These are phyloP conservation scores for Perizoma flavofasciatum DNA, from an alignment of 2,888 invertebrate species.

Conservation along the genomic window DNA sequence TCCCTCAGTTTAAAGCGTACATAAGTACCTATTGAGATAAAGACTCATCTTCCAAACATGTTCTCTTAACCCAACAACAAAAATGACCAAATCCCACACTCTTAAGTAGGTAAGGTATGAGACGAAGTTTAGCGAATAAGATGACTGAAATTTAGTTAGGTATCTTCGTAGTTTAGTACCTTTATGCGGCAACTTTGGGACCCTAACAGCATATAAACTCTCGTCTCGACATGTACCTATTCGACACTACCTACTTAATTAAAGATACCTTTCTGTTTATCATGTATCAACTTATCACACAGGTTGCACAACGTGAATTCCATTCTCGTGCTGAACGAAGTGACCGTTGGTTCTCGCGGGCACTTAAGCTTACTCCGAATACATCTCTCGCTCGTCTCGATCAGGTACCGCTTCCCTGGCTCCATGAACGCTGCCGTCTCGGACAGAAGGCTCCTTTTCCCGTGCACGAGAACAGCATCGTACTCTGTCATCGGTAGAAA, in stretches of 20 bases:
- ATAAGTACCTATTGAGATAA: too few species aligned
- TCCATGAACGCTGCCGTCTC: slow-evolving; percentile 49
- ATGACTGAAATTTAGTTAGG: too few species aligned
- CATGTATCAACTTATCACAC: slow-evolving; percentile 31
- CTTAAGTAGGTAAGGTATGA: too few species aligned
- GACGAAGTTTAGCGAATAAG: too few species aligned
- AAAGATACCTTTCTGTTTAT: slow-evolving; percentile 10
- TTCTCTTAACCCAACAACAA: too few species aligned
- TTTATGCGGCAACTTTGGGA: too few species aligned
- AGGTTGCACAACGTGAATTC: slow-evolving; percentile 38
- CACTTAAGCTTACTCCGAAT: slow-evolving; percentile 54
- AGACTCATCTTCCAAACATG: too few species aligned
- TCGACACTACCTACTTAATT: slow-evolving; percentile 1
- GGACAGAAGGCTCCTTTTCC: slow-evolving; percentile 40
- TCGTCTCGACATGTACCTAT: too few species aligned
- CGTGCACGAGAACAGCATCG: slow-evolving; percentile 56
- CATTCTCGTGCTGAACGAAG: slow-evolving; percentile 45
- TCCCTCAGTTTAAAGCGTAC: too few species aligned
- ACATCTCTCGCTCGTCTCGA: slow-evolving; percentile 49
- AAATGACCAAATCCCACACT: too few species aligned
- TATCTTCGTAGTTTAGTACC: too few species aligned
- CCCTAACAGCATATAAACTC: too few species aligned
- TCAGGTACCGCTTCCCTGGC: slow-evolving; percentile 52
- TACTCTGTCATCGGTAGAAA: slow-evolving; percentile 60
- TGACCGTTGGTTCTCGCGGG: slow-evolving; percentile 49